Conservation (phyloP, 2,797 vertebrate species). For the Sternarchorhynchus goeldii region DNA sequence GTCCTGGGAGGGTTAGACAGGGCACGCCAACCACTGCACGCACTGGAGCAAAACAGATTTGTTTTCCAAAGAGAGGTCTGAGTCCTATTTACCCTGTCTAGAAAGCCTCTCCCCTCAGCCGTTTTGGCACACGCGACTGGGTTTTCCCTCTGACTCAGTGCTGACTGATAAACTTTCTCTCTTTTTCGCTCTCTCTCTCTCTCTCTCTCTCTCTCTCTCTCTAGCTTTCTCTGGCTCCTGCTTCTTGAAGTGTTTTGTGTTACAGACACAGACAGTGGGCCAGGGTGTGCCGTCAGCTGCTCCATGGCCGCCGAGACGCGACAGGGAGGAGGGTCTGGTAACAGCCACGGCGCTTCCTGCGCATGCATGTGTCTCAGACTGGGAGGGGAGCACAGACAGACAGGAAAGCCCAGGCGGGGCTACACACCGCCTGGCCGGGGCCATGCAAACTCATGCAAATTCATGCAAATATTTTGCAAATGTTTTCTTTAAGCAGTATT, state of each 20-base stretch:
- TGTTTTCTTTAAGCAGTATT: slow-evolving; percentile 19
- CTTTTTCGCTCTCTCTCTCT: slow-evolving; percentile 22
- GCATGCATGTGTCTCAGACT: slow-evolving; percentile 43
- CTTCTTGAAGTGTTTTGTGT: neutral
- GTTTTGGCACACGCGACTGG: slow-evolving; percentile 51
- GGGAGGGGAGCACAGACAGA: slow-evolving; percentile 41
- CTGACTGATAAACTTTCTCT: slow-evolving; percentile 59
- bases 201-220: slow-evolving; percentile 9
- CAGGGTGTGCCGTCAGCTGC: slow-evolving; percentile 34
- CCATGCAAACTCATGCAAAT: slow-evolving; percentile 51
- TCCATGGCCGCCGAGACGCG: slow-evolving; percentile 25
- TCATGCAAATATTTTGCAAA: slow-evolving; percentile 55
- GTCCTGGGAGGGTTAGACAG: slow-evolving; percentile 30
- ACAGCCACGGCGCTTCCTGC: slow-evolving; percentile 35
- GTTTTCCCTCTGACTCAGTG: slow-evolving; percentile 66
- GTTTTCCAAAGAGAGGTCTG: slow-evolving; percentile 44
- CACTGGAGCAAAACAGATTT: slow-evolving; percentile 40
- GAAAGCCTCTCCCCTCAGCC: slow-evolving; percentile 54
- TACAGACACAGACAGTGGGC: slow-evolving; percentile 39
- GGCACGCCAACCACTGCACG: slow-evolving; percentile 40
- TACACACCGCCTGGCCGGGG: slow-evolving; percentile 30
- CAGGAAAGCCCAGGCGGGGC: slow-evolving; percentile 33
- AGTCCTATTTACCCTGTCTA: slow-evolving; percentile 58
- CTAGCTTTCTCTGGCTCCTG: neutral
- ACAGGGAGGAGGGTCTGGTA: slow-evolving; percentile 38